A percentile compares a stretch with the other conserved stretches of the same genome.
Conservation (phyloP, 1,140 invertebrate genomes). For the Holotrichia oblita region DNA sequence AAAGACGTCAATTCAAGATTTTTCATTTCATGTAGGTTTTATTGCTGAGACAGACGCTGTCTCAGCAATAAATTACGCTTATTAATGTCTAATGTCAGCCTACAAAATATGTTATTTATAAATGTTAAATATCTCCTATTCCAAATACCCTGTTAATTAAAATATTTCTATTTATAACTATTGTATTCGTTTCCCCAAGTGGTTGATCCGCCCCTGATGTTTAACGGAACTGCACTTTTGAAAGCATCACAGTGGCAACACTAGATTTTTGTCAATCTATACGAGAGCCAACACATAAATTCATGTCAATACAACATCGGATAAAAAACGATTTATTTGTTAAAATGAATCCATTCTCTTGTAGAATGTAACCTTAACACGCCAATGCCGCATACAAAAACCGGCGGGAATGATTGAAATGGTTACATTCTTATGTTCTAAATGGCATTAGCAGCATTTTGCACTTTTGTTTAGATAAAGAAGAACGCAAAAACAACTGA, state of each 20-base stretch:
- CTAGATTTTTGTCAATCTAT: slow-evolving; percentile 41
- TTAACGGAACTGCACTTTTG: slow-evolving; percentile 51
- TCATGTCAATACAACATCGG: slow-evolving; percentile 51
- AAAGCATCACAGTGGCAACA: slow-evolving; percentile 49
- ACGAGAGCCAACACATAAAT: slow-evolving; percentile 51
- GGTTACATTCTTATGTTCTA: slow-evolving; percentile 45
- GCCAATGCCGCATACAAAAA: slow-evolving; percentile 14
- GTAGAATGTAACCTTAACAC: slow-evolving; percentile 48
- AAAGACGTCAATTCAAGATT: too few species aligned
- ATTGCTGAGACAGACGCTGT: too few species aligned
- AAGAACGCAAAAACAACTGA: slow-evolving; percentile 48
- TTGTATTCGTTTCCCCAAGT: neutral
- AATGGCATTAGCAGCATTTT: slow-evolving; percentile 53
- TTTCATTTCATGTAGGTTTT: too few species aligned
- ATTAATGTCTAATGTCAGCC: too few species aligned
- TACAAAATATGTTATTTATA: too few species aligned
- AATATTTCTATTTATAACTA: too few species aligned
- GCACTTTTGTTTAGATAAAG: slow-evolving; percentile 51
- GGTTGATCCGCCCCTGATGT: slow-evolving; percentile 1
- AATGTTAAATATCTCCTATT: too few species aligned
- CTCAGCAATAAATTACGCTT: too few species aligned
- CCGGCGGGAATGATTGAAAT: slow-evolving; percentile 24
- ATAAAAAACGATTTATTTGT: slow-evolving; percentile 56
- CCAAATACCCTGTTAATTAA: too few species aligned
- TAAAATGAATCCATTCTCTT: slow-evolving; percentile 44